Conservation (phyloP, 2,113 vertebrate genomes). For the Bothrops jararaca region DNA sequence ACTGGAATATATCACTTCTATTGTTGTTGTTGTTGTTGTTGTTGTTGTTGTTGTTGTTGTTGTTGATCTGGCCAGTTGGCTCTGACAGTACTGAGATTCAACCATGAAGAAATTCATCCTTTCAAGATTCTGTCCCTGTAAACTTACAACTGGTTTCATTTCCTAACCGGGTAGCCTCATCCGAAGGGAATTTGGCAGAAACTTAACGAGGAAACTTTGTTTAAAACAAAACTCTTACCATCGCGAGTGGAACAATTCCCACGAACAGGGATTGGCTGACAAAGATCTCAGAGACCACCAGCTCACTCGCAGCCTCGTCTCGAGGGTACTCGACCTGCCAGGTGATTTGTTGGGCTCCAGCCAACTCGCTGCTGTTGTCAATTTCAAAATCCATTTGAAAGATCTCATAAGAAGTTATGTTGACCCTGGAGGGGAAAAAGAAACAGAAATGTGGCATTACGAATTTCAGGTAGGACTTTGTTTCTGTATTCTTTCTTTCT, state of each 20-base stretch:
- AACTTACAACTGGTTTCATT: not conserved
- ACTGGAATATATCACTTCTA: not conserved
- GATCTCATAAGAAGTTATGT: slow-evolving; percentile 82
- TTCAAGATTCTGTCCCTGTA: not conserved
- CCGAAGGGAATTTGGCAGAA: not conserved
- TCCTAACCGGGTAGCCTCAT: not conserved
- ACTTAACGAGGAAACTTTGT: not conserved
- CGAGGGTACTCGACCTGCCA: slow-evolving; percentile 88
- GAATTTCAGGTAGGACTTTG: not conserved
- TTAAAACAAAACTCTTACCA: slow-evolving; percentile 67
- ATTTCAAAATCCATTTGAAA: slow-evolving; percentile 91
- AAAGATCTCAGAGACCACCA: slow-evolving; percentile 84
- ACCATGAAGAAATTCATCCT: not conserved
- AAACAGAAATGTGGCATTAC: not conserved
- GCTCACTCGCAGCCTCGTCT: slow-evolving; percentile 67
- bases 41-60: not conserved
- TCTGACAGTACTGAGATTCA: not conserved
- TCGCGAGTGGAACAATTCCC: slow-evolving; percentile 86
- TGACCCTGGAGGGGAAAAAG: slow-evolving; percentile 66
- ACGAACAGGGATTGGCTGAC: slow-evolving; percentile 81
- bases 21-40: not conserved
- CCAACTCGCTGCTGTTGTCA: slow-evolving; percentile 81
- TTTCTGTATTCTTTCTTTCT: not conserved
- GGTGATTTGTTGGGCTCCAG: slow-evolving; percentile 84
- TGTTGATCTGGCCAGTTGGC: not conserved